A percentile compares a stretch with the other conserved stretches of the same genome.
These are phyloP conservation scores for Orgyia antiqua DNA, from an alignment of 2,888 invertebrate genomes.

Conservation along the genomic window DNA sequence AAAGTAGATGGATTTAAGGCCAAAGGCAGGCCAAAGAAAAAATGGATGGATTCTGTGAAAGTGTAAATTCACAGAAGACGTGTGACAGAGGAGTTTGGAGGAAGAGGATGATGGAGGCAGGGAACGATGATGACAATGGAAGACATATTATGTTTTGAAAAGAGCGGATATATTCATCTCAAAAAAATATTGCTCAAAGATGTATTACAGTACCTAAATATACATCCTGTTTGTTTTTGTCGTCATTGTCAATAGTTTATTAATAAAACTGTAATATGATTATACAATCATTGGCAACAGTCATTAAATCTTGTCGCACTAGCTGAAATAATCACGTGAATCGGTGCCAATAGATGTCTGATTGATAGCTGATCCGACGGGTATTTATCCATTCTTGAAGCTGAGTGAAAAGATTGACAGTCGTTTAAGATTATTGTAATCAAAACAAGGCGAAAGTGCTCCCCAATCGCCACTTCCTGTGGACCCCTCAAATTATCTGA, in stretches of 20 bases:
- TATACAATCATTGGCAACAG: slow-evolving; percentile 66
- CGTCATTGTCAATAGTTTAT: slow-evolving; percentile 24
- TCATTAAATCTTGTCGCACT: slow-evolving; percentile 50
- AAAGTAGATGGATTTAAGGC: too few species aligned
- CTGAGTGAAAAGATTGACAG: slow-evolving; percentile 40
- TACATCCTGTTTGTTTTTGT: slow-evolving; percentile 2
- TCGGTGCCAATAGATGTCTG: slow-evolving; percentile 61
- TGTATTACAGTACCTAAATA: too few species aligned
- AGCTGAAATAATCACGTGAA: slow-evolving; percentile 60
- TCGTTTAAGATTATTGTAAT: slow-evolving; percentile 36
- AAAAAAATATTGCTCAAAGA: too few species aligned
- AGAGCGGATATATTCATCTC: too few species aligned
- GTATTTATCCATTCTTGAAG: slow-evolving; percentile 40
- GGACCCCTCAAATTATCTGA: slow-evolving; percentile 46
- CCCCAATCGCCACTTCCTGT: slow-evolving; percentile 62
- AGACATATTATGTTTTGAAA: too few species aligned
- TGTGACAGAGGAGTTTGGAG: too few species aligned
- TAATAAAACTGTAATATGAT: slow-evolving; percentile 43
- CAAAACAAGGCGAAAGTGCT: slow-evolving; percentile 47
- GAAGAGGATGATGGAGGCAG: too few species aligned
- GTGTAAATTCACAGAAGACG: too few species aligned
- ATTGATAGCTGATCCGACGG: slow-evolving; percentile 52
- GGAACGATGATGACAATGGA: too few species aligned
- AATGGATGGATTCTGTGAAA: too few species aligned
- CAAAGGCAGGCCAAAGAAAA: too few species aligned